phyloP scores from a whole-genome alignment of 2,888 invertebrate species.

The Lottia gigantea region DNA sequence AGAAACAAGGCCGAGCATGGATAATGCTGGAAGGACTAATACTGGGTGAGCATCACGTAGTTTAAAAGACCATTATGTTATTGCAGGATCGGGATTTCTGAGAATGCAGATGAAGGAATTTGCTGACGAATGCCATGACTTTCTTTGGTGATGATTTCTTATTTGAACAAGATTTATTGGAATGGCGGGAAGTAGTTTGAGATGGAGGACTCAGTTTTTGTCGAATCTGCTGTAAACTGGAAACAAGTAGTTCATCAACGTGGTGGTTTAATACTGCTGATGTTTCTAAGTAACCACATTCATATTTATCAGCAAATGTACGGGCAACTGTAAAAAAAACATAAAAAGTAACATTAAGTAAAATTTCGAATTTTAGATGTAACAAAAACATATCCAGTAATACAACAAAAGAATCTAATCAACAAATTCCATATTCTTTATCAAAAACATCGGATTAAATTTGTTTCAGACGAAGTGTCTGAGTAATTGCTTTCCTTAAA shows the following conservation, averaged over 20 bases:
- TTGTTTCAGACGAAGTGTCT: no score
- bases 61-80: conserved; percentile 21
- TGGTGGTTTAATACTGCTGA: conserved; percentile 98
- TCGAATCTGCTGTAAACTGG: conserved; percentile 89
- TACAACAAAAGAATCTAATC: no score
- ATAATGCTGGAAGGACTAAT: no score
- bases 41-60: not conserved
- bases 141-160: conserved; percentile 17
- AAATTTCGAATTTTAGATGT: no score
- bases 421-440: no score
- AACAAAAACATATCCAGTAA: no score
- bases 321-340: conserved; percentile 43
- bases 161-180: conserved; percentile 11
- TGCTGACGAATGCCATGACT: conserved; percentile 21
- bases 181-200: not conserved
- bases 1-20: no score
- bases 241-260: conserved; percentile 93
- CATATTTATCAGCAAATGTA: conserved; percentile 68
- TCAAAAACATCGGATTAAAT: no score
- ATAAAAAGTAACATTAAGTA: no score
- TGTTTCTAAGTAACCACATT: conserved; percentile 92
- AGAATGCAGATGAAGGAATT: conserved; percentile 24
- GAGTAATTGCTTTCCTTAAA: no score
- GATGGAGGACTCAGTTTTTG: conserved; percentile 72
- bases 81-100: conserved; percentile 26